phyloP scores from a whole-genome alignment of 2,888 invertebrate genomes.

The Alentia gelatinosa region DNA sequence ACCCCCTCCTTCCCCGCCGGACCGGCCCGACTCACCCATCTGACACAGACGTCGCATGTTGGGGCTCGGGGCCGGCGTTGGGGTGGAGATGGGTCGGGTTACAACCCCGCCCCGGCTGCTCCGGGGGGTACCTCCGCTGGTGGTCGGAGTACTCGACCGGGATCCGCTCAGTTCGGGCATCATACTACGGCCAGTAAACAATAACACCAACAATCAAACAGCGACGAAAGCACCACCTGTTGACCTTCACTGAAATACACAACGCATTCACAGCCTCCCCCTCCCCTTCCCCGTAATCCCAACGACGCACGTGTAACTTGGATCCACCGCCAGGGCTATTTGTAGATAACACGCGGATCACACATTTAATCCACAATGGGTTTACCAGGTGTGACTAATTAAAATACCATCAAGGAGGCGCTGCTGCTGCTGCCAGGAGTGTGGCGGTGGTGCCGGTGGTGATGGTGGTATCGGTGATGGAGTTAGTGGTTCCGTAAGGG shows the following conservation, averaged over 20 bases:
- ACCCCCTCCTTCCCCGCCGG: neutral
- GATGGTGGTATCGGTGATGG: no score
- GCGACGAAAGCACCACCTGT: neutral
- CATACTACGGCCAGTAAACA: neutral
- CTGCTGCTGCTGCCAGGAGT: no score
- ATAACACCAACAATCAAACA: neutral
- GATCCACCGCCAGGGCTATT: no score
- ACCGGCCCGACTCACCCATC: neutral
- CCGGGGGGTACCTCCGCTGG: conserved; percentile 31
- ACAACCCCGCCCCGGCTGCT: conserved; percentile 37
- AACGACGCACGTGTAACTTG: no score
- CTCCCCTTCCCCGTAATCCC: no score
- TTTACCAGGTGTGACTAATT: no score
- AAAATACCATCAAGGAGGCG: no score
- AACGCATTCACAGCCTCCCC: neutral
- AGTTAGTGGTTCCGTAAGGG: no score
- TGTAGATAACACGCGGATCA: no score
- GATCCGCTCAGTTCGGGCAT: conserved; percentile 38
- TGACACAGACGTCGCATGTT: conserved; percentile 35
- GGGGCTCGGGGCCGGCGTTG: conserved; percentile 45
- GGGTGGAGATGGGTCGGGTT: conserved; percentile 36
- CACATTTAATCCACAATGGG: no score
- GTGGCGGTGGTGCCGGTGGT: no score
- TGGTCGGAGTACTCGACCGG: conserved; percentile 30
- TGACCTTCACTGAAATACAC: no score